Evolutionary conservation across 1,140 invertebrate genomes (phyloP).

Genomic region (Sycobia sp.): DNA sequence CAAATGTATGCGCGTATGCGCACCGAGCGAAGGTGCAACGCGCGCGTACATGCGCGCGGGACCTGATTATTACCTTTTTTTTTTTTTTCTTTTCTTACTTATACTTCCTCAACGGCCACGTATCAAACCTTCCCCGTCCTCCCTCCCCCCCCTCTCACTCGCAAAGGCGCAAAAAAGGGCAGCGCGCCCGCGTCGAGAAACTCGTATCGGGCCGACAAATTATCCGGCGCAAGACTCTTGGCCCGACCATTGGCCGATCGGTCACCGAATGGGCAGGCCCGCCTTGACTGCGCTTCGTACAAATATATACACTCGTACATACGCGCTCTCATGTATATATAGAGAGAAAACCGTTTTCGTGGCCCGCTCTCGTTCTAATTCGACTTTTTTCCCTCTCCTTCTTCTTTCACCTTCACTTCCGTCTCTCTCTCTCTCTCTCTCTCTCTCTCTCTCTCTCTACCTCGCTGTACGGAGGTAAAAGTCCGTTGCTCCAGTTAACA

Average conservation of each 20-base stretch:
- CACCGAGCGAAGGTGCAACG: no score
- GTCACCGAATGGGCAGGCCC: neutral
- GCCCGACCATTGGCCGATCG: neutral
- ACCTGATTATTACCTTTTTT: no score
- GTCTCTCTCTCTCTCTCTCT: neutral
- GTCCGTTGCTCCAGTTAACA: slow-evolving; percentile 33
- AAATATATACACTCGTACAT: no score
- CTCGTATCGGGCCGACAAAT: slow-evolving; percentile 26
- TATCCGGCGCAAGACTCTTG: neutral
- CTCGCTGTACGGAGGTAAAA: neutral
- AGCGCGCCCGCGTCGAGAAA: neutral
- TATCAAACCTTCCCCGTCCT: no score
- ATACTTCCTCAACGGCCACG: no score
- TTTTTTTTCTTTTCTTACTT: no score
- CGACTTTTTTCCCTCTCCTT: neutral
- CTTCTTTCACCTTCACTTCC: neutral
- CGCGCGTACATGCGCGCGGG: no score
- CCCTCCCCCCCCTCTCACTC: no score
- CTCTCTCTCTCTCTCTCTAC: neutral
- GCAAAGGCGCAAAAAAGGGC: neutral
- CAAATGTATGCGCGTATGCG: no score
- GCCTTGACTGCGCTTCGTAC: neutral
- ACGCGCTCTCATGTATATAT: no score
- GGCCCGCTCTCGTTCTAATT: slow-evolving; percentile 19
- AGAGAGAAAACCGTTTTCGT: slow-evolving; percentile 17